Base-by-base conservation (phyloP, 2,888 invertebrate species). In the Minunthozetes semirufus region DNA sequence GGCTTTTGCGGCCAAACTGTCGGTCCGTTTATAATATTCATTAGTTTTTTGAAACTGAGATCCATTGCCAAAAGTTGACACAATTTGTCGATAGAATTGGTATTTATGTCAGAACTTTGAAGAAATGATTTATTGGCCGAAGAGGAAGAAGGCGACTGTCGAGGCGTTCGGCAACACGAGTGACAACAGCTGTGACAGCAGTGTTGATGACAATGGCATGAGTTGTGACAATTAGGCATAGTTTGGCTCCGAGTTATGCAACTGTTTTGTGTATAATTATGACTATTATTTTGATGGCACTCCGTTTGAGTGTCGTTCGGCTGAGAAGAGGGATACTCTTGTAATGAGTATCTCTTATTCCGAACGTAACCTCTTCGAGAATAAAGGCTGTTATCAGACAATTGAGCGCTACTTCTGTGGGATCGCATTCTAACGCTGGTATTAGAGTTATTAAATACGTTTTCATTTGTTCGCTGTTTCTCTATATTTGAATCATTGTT, bases 141-240 rank as follows among this genome's bases (percentile, higher is more conserved):
- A 3, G 33, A 33, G n/a, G 25, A 15, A 25, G 71, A 48, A 13
- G 74, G 74, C 11, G 70, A 70, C 25, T 71, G 70, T 33, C 71
- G 48, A 42, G 27, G 42, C 8, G 74, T 70, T 29, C 68, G 74
- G 68, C 74, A 74, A 38, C 74, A 74, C 15, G 70, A 48, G n/a
- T 72, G 50, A 42, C 70, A 50, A 46, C 70, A 74, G 27, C 70
- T 74, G 38, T 72, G 71, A 13, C 63, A 42, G n/a, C 56, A 33
- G 33, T 73, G 73, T 22, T 73, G 73, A 42, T 48, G 48, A 72
- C 46, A 53, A 33, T 72, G 72, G 29, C 48, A 33, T 29, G 22
- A 38, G 38, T 71, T 56, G 29, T 53, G 74, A 72, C 74, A 74
- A 27, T 74, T 74, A 72, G 76, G 76, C 75, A 76, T 72, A 33